Evolutionary conservation across 2,888 invertebrate genomes (phyloP).

Genomic region (Chymomyza fuscimana): DNA sequence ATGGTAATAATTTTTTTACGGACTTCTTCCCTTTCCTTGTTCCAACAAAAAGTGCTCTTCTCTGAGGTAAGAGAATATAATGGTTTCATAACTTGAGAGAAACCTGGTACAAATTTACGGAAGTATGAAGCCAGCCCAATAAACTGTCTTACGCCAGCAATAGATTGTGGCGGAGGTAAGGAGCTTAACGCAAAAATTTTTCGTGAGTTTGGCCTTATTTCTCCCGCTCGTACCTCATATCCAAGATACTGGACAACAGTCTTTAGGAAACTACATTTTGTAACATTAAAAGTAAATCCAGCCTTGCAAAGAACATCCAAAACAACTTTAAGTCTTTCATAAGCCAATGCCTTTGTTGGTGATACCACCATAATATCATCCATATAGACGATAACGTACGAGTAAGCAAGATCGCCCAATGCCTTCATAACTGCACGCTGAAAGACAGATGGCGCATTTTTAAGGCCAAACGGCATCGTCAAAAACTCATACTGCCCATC

Average conservation of each 20-base stretch:
- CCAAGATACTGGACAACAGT: no score
- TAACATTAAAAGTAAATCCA: background rate
- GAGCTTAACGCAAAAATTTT: no score
- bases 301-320: background rate
- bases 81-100: slow-evolving; percentile 13
- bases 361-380: no score
- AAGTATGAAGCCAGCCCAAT: slow-evolving; percentile 12
- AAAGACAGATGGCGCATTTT: no score
- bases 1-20: slow-evolving; percentile 3
- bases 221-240: background rate
- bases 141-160: slow-evolving; percentile 11
- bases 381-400: no score
- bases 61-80: slow-evolving; percentile 11
- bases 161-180: background rate
- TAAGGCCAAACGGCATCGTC: no score
- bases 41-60: slow-evolving; percentile 14
- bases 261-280: background rate
- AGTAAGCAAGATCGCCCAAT: no score
- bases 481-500: no score
- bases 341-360: background rate
- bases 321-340: background rate
- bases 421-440: no score
- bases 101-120: background rate
- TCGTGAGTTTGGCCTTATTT: background rate
- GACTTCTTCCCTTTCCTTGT: no score